Evolutionary conservation across 1,140 invertebrate species (phyloP).

Genomic region (Euwallacea fornicatus): DNA sequence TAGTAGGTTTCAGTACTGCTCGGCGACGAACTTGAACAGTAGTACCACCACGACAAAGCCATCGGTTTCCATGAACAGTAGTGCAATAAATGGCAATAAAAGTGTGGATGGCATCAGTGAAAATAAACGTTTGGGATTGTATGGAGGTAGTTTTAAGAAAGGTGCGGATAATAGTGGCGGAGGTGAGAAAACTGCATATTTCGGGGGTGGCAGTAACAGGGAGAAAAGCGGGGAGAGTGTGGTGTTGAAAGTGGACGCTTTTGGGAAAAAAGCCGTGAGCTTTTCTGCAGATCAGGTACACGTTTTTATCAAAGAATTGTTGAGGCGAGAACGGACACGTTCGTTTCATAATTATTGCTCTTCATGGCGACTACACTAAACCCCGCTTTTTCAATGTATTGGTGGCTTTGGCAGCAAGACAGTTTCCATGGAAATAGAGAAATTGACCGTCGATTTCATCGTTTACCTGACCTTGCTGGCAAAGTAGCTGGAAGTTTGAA

Average conservation of each 20-base stretch:
- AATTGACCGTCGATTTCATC: no score
- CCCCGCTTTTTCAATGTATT: no score
- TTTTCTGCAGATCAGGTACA: slow-evolving; percentile 52
- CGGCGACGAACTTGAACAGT: slow-evolving; percentile 20
- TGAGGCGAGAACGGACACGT: no score
- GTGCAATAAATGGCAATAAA: slow-evolving; percentile 2
- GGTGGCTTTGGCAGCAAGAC: no score
- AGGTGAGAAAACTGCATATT: slow-evolving; percentile 17
- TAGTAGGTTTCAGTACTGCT: slow-evolving; percentile 27
- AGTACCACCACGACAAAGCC: no score
- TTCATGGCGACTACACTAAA: no score
- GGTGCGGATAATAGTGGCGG: slow-evolving; percentile 41
- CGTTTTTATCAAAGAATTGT: no score
- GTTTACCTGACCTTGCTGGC: no score
- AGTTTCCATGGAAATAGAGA: no score
- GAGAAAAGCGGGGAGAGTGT: slow-evolving; percentile 44
- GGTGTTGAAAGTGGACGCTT: slow-evolving; percentile 47
- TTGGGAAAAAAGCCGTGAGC: slow-evolving; percentile 50
- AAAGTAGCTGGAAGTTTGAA: no score
- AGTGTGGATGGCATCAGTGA: slow-evolving; percentile 32
- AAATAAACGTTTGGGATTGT: slow-evolving; percentile 41
- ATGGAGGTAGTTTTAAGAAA: slow-evolving; percentile 44
- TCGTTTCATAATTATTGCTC: no score
- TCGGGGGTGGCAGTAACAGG: slow-evolving; percentile 32
- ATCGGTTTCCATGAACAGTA: background rate